These are phyloP conservation scores for Cyanoderma ruficeps DNA, from an alignment of 2,113 vertebrate species.

Conservation along the genomic window DNA sequence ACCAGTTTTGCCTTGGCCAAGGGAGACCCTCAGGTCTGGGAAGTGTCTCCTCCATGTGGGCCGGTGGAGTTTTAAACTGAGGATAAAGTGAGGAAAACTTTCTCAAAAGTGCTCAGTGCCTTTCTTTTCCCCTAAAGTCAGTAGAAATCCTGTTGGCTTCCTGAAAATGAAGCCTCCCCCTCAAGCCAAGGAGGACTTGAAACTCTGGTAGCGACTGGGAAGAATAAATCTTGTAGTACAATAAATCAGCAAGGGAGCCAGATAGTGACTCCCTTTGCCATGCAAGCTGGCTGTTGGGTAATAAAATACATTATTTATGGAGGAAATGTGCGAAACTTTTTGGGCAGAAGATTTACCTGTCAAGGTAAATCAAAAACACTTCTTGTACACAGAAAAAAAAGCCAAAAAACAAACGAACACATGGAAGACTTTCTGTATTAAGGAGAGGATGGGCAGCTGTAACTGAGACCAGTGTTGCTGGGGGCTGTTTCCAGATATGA, in stretches of 20 bases:
- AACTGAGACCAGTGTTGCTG: not conserved
- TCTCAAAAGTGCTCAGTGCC: not conserved
- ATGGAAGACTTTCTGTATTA: not conserved
- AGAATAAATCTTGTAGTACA: not conserved
- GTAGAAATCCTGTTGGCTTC: not conserved
- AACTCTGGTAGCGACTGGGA: not conserved
- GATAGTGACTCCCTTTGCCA: not conserved
- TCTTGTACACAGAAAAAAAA: not conserved
- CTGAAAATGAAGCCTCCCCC: not conserved
- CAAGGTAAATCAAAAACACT: not conserved
- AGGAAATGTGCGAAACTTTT: not conserved
- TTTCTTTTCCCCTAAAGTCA: not conserved
- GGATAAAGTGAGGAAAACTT: not conserved
- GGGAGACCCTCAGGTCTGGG: not conserved
- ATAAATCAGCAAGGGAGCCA: not conserved
- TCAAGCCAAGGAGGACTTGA: not conserved
- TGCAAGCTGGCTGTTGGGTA: not conserved
- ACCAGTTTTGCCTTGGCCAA: rapidly evolving
- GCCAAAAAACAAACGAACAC: not conserved
- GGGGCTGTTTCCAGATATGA: not conserved
- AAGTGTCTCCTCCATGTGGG: rapidly evolving
- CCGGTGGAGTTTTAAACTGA: not conserved
- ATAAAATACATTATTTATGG: not conserved
- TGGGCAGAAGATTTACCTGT: not conserved
- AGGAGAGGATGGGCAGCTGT: not conserved